phyloP scores from a whole-genome alignment of 2,888 invertebrate species.

The Cataglyphis cursor region DNA sequence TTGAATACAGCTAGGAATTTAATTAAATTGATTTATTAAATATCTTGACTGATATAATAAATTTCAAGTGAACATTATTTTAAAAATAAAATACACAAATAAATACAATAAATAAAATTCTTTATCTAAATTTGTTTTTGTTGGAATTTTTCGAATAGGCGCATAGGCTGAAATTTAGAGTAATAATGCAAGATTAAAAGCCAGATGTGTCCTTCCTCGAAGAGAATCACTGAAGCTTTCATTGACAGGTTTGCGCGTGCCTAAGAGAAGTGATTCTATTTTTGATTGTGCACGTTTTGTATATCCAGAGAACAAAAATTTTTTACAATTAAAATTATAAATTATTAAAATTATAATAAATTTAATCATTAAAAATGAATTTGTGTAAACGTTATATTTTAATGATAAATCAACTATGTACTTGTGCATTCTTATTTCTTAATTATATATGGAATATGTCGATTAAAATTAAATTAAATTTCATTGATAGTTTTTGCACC shows the following conservation, averaged over 20 bases:
- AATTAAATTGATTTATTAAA: background rate
- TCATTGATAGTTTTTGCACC: background rate
- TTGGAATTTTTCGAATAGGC: background rate
- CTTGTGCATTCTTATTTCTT: background rate
- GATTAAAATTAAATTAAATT: constrained; percentile 6
- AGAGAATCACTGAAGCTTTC: constrained; percentile 35
- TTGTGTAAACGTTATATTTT: background rate
- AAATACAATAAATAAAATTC: background rate
- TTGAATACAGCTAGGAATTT: background rate
- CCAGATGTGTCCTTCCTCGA: background rate
- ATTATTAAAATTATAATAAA: background rate
- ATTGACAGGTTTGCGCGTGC: background rate
- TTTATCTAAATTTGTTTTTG: background rate
- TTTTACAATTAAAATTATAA: background rate
- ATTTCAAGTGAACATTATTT: background rate
- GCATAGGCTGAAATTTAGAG: background rate
- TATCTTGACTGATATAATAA: background rate
- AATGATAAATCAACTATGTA: background rate
- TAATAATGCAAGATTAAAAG: constrained; percentile 23
- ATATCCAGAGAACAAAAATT: constrained; percentile 8
- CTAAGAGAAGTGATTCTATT: constrained; percentile 38
- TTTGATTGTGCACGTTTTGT: background rate
- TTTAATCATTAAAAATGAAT: background rate
- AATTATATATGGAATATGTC: background rate
- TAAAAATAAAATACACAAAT: background rate